Evolutionary conservation across 2,888 invertebrate species (phyloP).

Genomic region (Meteorus cinctellus): DNA sequence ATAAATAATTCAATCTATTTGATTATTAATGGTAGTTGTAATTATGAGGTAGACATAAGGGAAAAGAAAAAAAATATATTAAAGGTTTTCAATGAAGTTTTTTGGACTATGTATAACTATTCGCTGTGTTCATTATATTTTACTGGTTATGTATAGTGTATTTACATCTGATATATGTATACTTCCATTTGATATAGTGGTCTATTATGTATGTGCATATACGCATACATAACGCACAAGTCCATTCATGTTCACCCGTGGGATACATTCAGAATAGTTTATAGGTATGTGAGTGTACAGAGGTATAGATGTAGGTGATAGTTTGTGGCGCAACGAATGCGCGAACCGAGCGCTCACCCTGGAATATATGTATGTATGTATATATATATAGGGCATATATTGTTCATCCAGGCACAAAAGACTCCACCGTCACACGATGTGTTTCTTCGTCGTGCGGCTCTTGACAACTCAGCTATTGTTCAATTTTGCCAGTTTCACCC

Average conservation of each 20-base stretch:
- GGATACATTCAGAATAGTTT: conserved; percentile 14
- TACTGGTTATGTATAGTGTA: not conserved
- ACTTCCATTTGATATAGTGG: not conserved
- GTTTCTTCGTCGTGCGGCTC: no score
- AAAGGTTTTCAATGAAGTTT: not conserved
- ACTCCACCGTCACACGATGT: no score
- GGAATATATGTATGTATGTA: no score
- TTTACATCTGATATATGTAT: not conserved
- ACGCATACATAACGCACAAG: conserved; percentile 13
- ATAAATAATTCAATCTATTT: conserved; percentile 3
- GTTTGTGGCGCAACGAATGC: not conserved
- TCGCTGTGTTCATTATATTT: not conserved
- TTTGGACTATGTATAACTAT: not conserved
- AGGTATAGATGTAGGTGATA: not conserved
- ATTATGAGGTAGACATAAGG: not conserved
- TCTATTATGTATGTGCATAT: conserved; percentile 17
- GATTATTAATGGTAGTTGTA: not conserved
- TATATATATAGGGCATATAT: no score
- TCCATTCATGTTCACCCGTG: conserved; percentile 28
- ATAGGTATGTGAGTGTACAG: not conserved
- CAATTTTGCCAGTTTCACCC: no score
- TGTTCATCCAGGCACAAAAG: no score
- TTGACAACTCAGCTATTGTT: no score
- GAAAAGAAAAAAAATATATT: not conserved
- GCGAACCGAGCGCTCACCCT: no score